A percentile compares a stretch with the other conserved stretches of the same genome.
phyloP scores from a whole-genome alignment of 2,888 invertebrate species.

The Harpagoxenus sublaevis region DNA sequence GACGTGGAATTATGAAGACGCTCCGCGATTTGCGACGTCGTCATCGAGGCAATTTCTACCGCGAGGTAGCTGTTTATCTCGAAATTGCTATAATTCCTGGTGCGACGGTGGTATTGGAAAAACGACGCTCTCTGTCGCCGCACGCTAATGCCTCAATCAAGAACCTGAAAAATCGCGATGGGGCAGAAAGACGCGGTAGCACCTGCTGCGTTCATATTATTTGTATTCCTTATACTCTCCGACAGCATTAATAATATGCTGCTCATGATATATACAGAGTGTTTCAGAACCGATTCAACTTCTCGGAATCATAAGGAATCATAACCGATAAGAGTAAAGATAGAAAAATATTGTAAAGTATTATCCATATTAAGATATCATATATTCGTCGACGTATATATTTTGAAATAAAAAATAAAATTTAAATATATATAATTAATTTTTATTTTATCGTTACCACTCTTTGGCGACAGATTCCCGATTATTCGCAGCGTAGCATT shows the following conservation, averaged over 20 bases:
- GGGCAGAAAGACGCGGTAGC: conserved; percentile 11
- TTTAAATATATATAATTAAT: not conserved
- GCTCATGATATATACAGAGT: conserved; percentile 23
- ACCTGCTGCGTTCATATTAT: conserved; percentile 37
- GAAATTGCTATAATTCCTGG: conserved; percentile 53
- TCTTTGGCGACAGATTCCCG: not conserved
- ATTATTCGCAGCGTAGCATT: not conserved
- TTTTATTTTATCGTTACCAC: not conserved
- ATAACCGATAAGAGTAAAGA: not conserved
- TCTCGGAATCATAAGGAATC: conserved; percentile 8
- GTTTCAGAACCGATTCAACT: not conserved
- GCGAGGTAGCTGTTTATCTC: conserved; percentile 42
- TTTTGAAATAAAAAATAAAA: not conserved
- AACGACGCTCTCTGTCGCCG: conserved; percentile 34
- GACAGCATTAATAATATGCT: conserved; percentile 27
- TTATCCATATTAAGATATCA: not conserved
- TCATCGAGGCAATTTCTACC: conserved; percentile 41
- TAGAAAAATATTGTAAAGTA: not conserved
- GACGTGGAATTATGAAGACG: conserved; percentile 43
- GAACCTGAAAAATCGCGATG: conserved; percentile 27
- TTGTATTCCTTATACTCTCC: conserved; percentile 22
- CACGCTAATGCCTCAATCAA: conserved; percentile 54
- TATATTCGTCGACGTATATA: not conserved
- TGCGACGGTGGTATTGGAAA: conserved; percentile 42
- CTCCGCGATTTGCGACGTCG: conserved; percentile 47